Evolutionary conservation across 2,113 vertebrate genomes (phyloP), one percentile per base, ranked within the genome.

Genomic region (Amazona guildingii): DNA sequence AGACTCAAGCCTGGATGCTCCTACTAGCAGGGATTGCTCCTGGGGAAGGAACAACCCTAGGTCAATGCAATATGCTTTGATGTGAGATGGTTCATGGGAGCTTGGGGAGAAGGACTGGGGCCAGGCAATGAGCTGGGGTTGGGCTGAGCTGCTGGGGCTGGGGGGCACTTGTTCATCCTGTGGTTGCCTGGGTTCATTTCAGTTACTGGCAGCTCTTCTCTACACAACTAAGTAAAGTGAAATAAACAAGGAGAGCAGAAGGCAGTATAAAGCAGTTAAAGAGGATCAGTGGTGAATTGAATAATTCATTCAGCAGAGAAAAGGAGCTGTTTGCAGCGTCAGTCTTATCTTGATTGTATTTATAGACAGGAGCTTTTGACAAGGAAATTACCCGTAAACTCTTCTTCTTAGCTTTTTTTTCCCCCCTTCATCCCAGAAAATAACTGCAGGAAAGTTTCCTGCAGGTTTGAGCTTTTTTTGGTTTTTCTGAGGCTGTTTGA

Each of bases 331-430:
- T 97, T 96, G 95, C 84, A 41, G 4, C 96, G 96, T 96, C 97
- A 96, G 85, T 93, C 96, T 97, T 95, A 70, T 88, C 96, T 78
- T 94, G 95, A 95, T 94, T 96, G 88, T 97, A 93, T 96, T 97
- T 97, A 96, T 95, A 97, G 97, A 94, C 91, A 83, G 93, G 91
- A 97, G 95, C 91, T 97, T 96, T 92, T 97, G 97, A 97, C 97
- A 94, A 95, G 97, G 97, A 97, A 97, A 97, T 97, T 97, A 95
- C 96, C 92, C 95, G 86, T 94, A 94, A 96, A 96, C 96, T 95
- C 84, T 89, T 78, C 62, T 87, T 48, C 23, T 79, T 78, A 11
- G 20, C 15, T 17, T 39, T 20, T 23, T 4, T 3, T 4, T 37
- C 37, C 48, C 51, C 48, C 31, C 44, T 89, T 78, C 87, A 69